A percentile compares a stretch with the other conserved stretches of the same genome.
Conservation (phyloP, 1,140 invertebrate species). For the Leptopilina boulardi region DNA sequence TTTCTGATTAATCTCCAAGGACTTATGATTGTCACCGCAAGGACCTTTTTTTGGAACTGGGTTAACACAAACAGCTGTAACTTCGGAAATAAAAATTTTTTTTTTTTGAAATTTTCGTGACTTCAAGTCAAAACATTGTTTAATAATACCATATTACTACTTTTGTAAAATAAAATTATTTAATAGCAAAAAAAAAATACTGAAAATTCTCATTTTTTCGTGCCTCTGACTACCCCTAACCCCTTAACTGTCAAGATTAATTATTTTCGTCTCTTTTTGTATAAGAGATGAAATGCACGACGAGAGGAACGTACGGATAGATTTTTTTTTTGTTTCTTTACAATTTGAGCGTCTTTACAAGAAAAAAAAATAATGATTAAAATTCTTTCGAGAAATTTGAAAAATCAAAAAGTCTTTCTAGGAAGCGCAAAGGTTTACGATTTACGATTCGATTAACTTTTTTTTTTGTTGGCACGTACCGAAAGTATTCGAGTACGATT, state of each 20-base stretch:
- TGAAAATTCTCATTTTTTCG: too few relatives aligned
- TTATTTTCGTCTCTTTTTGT: background rate
- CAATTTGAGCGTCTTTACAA: background rate
- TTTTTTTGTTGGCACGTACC: constrained; percentile 63
- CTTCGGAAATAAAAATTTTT: too few relatives aligned
- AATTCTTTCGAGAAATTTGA: background rate
- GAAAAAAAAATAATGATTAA: background rate
- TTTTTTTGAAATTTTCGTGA: too few relatives aligned
- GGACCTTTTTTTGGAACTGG: too few relatives aligned
- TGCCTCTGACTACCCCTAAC: too few relatives aligned
- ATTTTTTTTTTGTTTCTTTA: constrained; percentile 34
- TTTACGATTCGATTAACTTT: constrained; percentile 36
- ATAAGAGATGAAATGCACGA: constrained; percentile 40
- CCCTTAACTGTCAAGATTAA: background rate
- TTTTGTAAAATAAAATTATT: too few relatives aligned
- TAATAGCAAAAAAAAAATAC: too few relatives aligned
- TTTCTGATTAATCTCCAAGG: too few relatives aligned
- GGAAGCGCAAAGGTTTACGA: constrained; percentile 12
- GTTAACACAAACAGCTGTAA: too few relatives aligned
- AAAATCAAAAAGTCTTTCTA: background rate
- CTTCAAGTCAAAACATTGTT: too few relatives aligned
- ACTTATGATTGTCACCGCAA: too few relatives aligned
- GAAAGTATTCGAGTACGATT: constrained; percentile 60
- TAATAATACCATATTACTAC: too few relatives aligned
- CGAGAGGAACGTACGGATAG: constrained; percentile 39